These are phyloP conservation scores for Drosophila multiciliata DNA, from an alignment of 2,888 invertebrate species.

Conservation along the genomic window DNA sequence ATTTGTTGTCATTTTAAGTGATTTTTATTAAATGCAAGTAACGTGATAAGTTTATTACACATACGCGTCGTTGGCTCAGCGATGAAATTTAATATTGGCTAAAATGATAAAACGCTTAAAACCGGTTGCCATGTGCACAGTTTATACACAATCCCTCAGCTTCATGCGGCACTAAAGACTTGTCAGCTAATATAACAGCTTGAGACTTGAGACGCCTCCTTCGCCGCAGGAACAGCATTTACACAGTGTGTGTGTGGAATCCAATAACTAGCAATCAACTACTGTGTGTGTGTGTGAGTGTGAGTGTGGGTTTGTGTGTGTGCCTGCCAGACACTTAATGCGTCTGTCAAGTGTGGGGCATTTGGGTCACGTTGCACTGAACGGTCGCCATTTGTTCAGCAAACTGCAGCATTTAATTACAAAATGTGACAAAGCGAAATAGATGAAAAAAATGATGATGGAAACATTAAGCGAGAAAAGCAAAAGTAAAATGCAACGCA, in stretches of 20 bases:
- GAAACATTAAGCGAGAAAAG: neutral
- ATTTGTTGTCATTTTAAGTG: conserved; percentile 74
- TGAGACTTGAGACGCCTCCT: conserved; percentile 49
- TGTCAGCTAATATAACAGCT: conserved; percentile 78
- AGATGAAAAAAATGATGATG: conserved; percentile 1
- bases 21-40: conserved; percentile 76
- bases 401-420: conserved; percentile 72
- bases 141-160: neutral
- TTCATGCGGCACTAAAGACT: conserved; percentile 30
- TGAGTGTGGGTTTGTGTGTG: conserved; percentile 6
- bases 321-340: conserved; percentile 64
- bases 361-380: conserved; percentile 70
- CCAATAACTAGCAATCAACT: conserved; percentile 80
- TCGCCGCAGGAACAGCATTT: conserved; percentile 35
- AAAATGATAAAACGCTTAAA: conserved; percentile 39
- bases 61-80: conserved; percentile 61
- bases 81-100: conserved; percentile 67
- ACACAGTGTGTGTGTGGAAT: conserved; percentile 19
- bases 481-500: conserved; percentile 2
- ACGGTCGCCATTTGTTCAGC: conserved; percentile 63
- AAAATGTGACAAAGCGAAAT: conserved; percentile 45
- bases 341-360: conserved; percentile 58
- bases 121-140: conserved; percentile 48
- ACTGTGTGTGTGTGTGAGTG: conserved; percentile 12
- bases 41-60: conserved; percentile 78